phyloP scores from a whole-genome alignment of 2,888 invertebrate genomes.

The Hirtodrosophila trivittata region DNA sequence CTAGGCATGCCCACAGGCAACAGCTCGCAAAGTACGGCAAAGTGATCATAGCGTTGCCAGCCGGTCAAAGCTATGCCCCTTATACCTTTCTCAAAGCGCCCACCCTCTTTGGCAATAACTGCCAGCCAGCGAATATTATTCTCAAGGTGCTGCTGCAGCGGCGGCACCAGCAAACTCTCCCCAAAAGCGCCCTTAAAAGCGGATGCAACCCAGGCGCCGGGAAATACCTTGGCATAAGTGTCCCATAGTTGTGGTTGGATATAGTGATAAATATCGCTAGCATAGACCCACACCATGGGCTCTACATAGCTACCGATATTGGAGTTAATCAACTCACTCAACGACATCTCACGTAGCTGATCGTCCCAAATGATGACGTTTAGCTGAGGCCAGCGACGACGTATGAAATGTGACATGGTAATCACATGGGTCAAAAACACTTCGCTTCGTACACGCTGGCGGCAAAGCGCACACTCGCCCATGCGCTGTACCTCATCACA shows the following conservation, averaged over 20 bases:
- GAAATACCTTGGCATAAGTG: slow-evolving; percentile 88
- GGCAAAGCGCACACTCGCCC: slow-evolving; percentile 87
- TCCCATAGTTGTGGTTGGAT: slow-evolving; percentile 86
- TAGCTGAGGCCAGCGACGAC: slow-evolving; percentile 85
- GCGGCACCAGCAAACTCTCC: slow-evolving; percentile 88
- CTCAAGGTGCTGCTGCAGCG: slow-evolving; percentile 88
- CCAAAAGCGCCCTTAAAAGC: slow-evolving; percentile 91
- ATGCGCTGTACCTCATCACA: slow-evolving; percentile 90
- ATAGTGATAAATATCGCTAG: slow-evolving; percentile 88
- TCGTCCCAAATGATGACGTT: slow-evolving; percentile 92
- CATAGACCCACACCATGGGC: slow-evolving; percentile 93
- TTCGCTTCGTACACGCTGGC: slow-evolving; percentile 84
- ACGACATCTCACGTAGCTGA: slow-evolving; percentile 88
- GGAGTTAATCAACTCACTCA: slow-evolving; percentile 86
- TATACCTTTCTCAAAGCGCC: slow-evolving; percentile 83
- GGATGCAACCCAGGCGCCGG: slow-evolving; percentile 89
- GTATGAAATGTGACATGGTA: slow-evolving; percentile 86
- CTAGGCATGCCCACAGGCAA: slow-evolving; percentile 88
- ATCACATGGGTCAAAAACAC: slow-evolving; percentile 87
- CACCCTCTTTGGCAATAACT: slow-evolving; percentile 86
- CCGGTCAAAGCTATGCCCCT: slow-evolving; percentile 83
- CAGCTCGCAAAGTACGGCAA: slow-evolving; percentile 88
- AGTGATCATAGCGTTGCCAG: slow-evolving; percentile 87
- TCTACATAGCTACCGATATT: slow-evolving; percentile 88
- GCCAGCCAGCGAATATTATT: slow-evolving; percentile 89